A percentile compares a stretch with the other conserved stretches of the same genome.
These are phyloP conservation scores for Sesia bembeciformis DNA, from an alignment of 2,888 invertebrate species.

Conservation along the genomic window DNA sequence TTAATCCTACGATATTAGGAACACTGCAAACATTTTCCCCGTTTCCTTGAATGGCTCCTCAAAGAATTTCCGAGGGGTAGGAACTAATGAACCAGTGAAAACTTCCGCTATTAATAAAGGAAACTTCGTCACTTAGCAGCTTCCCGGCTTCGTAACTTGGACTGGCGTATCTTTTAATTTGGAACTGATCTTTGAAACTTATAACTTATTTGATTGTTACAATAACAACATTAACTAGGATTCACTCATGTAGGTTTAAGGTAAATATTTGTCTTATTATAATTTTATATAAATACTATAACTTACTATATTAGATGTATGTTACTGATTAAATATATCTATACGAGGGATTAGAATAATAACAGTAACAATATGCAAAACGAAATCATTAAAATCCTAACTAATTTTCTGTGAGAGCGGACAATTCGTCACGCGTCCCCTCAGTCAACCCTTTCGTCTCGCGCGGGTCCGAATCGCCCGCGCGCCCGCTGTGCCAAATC, in stretches of 20 bases:
- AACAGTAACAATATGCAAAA: constrained; percentile 7
- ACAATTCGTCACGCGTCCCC: constrained; percentile 49
- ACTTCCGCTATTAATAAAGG: constrained; percentile 18
- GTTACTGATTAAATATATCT: no score
- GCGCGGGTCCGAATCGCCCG: constrained; percentile 38
- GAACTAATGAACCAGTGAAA: constrained; percentile 51
- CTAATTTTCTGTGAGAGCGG: constrained; percentile 43
- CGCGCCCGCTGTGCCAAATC: constrained; percentile 59
- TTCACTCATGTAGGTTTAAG: no score
- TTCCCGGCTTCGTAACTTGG: not conserved
- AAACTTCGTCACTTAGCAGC: constrained; percentile 3
- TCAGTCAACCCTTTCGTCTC: constrained; percentile 43
- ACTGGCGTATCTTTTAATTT: not conserved
- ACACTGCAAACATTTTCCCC: constrained; percentile 43
- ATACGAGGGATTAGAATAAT: not conserved
- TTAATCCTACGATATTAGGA: constrained; percentile 66
- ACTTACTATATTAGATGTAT: no score
- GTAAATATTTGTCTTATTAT: no score
- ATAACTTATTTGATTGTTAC: no score
- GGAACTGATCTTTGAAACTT: not conserved
- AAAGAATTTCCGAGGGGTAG: constrained; percentile 26
- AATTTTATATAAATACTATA: no score
- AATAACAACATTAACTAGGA: no score
- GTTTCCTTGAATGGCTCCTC: constrained; percentile 30
- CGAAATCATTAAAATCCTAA: constrained; percentile 38